Conservation (phyloP, 2,797 vertebrate genomes). For the Chrysocyon brachyurus region DNA sequence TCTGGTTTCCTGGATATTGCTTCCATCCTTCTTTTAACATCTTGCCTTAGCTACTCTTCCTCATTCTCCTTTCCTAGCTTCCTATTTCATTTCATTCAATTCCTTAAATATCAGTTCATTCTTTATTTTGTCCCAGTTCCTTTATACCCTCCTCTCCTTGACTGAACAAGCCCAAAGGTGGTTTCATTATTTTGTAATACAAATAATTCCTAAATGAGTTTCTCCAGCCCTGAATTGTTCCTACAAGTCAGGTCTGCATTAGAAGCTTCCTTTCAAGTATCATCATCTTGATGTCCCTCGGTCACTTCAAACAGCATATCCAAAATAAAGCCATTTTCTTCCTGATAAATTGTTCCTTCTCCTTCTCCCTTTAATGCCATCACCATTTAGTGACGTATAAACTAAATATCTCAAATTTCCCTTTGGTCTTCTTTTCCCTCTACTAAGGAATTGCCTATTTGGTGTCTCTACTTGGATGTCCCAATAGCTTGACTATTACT, state of each 20-base stretch:
- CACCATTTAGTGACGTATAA: neutral
- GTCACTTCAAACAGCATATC: neutral
- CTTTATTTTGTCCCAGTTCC: neutral
- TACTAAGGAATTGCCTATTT: neutral
- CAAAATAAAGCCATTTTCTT: slow-evolving; percentile 4
- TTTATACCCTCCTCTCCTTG: neutral
- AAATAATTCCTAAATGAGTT: neutral
- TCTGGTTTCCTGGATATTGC: neutral
- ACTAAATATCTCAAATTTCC: neutral
- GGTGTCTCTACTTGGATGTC: neutral
- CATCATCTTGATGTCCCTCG: neutral
- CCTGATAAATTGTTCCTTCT: neutral
- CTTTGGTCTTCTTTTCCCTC: neutral
- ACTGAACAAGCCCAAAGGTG: neutral
- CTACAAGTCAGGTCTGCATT: neutral
- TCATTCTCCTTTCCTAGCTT: neutral
- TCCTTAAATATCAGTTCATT: neutral
- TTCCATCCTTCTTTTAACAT: neutral
- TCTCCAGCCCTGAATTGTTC: neutral
- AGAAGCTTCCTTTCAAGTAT: neutral
- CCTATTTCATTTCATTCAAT: neutral
- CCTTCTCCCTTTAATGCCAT: neutral
- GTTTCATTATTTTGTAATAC: neutral
- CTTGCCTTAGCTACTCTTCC: neutral
- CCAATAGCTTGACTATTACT: neutral